These are phyloP conservation scores for Geothlypis trichas DNA, from an alignment of 2,113 vertebrate genomes.

Conservation along the genomic window DNA sequence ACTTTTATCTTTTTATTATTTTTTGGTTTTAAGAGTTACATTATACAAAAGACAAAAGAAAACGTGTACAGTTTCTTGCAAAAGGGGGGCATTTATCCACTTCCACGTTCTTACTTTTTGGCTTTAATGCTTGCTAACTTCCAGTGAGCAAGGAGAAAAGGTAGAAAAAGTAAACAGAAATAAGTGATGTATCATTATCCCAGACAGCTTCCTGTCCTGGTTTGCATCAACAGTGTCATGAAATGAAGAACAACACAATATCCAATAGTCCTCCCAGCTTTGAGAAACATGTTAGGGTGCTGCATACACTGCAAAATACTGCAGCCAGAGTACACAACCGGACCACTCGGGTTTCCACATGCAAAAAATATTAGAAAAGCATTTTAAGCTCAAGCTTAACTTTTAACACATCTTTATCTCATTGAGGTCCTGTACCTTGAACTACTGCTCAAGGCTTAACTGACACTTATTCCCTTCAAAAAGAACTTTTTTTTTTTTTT, in stretches of 20 bases:
- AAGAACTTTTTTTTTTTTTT: neutral
- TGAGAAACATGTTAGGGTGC: constrained; percentile 16
- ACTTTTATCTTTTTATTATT: neutral
- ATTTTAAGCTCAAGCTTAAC: neutral
- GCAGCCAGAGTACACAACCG: neutral
- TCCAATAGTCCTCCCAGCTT: neutral
- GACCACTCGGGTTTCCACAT: neutral
- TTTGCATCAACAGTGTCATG: constrained; percentile 44
- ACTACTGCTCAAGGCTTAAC: neutral
- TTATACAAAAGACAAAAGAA: neutral
- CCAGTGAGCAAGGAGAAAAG: neutral
- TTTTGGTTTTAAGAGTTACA: neutral
- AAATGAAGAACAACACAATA: constrained; percentile 33
- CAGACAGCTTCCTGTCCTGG: constrained; percentile 55
- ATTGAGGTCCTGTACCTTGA: neutral
- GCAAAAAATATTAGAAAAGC: neutral
- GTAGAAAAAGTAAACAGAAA: neutral
- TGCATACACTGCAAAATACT: neutral
- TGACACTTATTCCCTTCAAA: neutral
- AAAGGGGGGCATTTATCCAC: neutral
- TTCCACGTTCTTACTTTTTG: neutral
- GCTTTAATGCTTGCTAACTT: neutral
- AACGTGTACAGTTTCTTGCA: neutral
- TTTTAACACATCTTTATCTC: neutral
- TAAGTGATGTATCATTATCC: neutral